A percentile compares a stretch with the other conserved stretches of the same genome.
Conservation (phyloP, 1,140 invertebrate genomes). For the Arion vulgaris region DNA sequence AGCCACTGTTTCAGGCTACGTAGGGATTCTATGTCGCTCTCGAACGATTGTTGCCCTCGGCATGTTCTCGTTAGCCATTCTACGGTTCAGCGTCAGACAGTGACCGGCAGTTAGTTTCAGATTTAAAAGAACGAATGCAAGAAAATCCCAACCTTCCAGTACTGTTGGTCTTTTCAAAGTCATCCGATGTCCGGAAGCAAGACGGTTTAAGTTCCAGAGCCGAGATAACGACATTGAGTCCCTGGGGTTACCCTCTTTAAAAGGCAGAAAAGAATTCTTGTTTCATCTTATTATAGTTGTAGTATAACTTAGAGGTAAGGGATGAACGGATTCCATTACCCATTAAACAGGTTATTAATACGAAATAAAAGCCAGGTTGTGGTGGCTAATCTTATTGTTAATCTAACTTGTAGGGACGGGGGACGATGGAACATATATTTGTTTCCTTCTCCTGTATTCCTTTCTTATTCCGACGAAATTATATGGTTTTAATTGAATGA, state of each 20-base stretch:
- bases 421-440: no score
- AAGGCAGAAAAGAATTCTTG: not conserved
- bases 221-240: not conserved
- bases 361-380: no score
- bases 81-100: not conserved
- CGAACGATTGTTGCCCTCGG: not conserved
- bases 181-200: not conserved
- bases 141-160: not conserved
- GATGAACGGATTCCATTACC: not conserved
- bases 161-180: not conserved
- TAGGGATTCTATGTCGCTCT: no score
- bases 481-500: no score
- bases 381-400: no score
- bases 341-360: not conserved
- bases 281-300: not conserved
- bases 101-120: not conserved
- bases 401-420: no score
- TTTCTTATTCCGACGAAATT: no score
- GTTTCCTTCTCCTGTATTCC: no score
- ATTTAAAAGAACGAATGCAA: no score
- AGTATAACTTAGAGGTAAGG: not conserved
- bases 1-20: not conserved
- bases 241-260: not conserved
- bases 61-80: slow-evolving; percentile 2
- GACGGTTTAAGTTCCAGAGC: not conserved